Percentiles rank a stretch among this genome's conserved stretches.
These are phyloP conservation scores for Acanthacorydalis orientalis DNA, from an alignment of 2,888 invertebrate genomes.

Conservation along the genomic window DNA sequence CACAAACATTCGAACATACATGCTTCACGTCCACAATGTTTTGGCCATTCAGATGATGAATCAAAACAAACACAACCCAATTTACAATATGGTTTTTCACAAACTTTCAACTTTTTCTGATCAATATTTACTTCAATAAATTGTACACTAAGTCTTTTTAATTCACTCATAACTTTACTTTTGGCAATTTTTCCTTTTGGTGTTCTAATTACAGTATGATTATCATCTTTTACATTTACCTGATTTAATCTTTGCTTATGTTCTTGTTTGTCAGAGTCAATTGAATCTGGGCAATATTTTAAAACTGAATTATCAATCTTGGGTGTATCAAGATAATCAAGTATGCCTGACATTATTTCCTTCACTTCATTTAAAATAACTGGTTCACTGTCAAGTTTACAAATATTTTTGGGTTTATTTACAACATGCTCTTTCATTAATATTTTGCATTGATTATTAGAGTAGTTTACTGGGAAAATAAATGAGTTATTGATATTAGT, in stretches of 20 bases:
- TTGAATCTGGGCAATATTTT: conserved; percentile 20
- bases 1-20: conserved; percentile 44
- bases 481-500: conserved; percentile 22
- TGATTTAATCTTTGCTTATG: conserved; percentile 16
- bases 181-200: conserved; percentile 4
- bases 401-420: conserved; percentile 4
- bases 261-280: conserved; percentile 9
- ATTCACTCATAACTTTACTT: conserved; percentile 24
- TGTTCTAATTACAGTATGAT: conserved; percentile 5
- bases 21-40: conserved; percentile 43
- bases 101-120: conserved; percentile 19
- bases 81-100: conserved; percentile 36
- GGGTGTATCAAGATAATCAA: conserved; percentile 42
- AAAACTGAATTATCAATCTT: conserved; percentile 37
- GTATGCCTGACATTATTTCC: conserved; percentile 31
- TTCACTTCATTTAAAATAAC: conserved; percentile 12
- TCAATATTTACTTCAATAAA: conserved; percentile 33
- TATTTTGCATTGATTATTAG: conserved; percentile 36
- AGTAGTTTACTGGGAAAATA: conserved; percentile 39
- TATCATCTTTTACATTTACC: conserved; percentile 5
- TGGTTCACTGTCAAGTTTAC: not conserved
- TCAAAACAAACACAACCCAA: conserved; percentile 53
- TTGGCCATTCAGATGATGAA: conserved; percentile 27
- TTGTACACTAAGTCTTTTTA: conserved; percentile 46
- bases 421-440: conserved; percentile 23